Conservation (phyloP, 2,888 invertebrate species). For the Microplitis deprimator region DNA sequence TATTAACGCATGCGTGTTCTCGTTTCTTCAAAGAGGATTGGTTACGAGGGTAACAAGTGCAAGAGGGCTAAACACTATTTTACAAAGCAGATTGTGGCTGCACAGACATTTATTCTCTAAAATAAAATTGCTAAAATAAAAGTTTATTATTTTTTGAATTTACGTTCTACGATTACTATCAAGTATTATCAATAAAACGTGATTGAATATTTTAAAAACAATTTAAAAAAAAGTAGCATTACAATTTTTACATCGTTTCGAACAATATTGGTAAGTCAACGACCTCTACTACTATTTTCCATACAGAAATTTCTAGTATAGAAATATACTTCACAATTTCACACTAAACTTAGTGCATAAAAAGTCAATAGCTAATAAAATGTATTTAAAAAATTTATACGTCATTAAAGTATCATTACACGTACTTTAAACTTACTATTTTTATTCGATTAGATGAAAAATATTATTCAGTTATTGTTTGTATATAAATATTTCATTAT, state of each 20-base stretch:
- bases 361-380: not conserved
- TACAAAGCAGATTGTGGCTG: conserved; percentile 31
- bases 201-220: not conserved
- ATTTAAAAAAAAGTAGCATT: not conserved
- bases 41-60: conserved; percentile 47
- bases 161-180: not conserved
- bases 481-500: no score
- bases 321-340: not conserved
- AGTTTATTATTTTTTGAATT: not conserved
- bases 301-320: conserved; percentile 3
- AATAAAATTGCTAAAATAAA: not conserved
- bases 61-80: conserved; percentile 45
- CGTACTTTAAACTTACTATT: no score
- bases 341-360: not conserved
- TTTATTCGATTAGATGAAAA: no score
- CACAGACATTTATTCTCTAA: conserved; percentile 42
- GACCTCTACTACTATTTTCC: conserved; percentile 31
- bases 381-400: not conserved
- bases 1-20: conserved; percentile 47
- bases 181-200: not conserved
- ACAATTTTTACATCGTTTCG: conserved; percentile 19
- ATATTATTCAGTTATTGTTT: no score
- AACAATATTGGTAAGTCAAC: conserved; percentile 39
- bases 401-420: no score
- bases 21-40: conserved; percentile 48